Evolutionary conservation across 2,888 invertebrate genomes (phyloP), one percentile per base, ranked within the genome.

Genomic region (Hypena proboscidalis): DNA sequence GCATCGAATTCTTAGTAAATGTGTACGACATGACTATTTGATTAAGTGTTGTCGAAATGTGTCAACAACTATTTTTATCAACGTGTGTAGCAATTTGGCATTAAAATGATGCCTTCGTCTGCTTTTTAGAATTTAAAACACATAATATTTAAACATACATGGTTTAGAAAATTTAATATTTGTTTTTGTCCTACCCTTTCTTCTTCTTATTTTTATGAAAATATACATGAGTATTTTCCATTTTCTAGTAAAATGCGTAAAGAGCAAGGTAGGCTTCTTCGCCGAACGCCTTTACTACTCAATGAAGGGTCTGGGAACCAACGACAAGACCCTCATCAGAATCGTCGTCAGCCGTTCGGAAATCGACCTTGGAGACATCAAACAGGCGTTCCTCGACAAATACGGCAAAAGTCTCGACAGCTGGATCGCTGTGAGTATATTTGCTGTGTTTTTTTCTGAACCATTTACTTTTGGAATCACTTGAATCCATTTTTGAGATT

Each of bases 321-420:
- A 96, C 76, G 98, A 98, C 83, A 95, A 96, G 80, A 97, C 97
- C 47, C 92, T 98, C 65, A 97, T 98, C 76, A 95, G 98, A 79
- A 97, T 98, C 70, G 88, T 98, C 58, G 97, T 98, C 39, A 96
- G 97, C 64, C 94, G 97, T 80, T 95, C 96, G 41, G 96, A 97
- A 92, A 97, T 97, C 67, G 98, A 98, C 85, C 93, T 98, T 72
- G 97, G 96, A 40, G 97, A 97, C 81, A 97, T 98, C 77, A 98
- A 97, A 80, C 95, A 95, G 77, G 97, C 97, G 57, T 98, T 97
- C 92, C 92, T 95, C 68, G 95, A 95, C 66, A 94, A 94, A 77
- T 97, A 95, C 75, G 95, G 94, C 72, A 97, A 97, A 83, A 92
- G 95, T 42, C 85, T 98, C 77, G 97, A 96, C 76, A 94, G 92